Conservation (phyloP, 37 sponge, comb jelly and placozoan species). For the Chondrosia reniformis region DNA sequence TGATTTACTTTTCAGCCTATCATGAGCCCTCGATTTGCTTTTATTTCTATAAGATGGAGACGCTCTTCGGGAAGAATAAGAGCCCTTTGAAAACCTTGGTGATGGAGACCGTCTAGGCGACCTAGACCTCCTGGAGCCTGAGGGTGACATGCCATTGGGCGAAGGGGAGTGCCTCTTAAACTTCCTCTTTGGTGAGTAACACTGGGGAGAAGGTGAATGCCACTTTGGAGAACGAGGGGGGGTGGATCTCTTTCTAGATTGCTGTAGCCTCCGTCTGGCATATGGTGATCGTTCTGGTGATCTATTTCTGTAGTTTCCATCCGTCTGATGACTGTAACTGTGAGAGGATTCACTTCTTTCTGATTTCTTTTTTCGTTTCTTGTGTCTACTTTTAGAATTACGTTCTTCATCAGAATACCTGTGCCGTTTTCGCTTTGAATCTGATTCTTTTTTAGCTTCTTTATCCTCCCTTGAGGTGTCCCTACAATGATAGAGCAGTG, state of each 20-base stretch:
- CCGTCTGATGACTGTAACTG: not conserved
- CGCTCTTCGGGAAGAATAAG: not conserved
- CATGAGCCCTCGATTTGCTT: not conserved
- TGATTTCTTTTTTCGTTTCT: not conserved
- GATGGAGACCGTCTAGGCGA: conserved; percentile 7
- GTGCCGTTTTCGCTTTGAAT: conserved; percentile 4
- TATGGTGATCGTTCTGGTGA: conserved; percentile 5
- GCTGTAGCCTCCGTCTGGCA: too few species aligned
- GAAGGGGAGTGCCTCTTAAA: too few species aligned
- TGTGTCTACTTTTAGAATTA: not conserved
- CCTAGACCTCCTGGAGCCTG: not conserved
- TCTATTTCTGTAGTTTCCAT: not conserved
- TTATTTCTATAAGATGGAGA: not conserved
- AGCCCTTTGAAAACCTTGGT: not conserved
- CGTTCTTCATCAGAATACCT: not conserved
- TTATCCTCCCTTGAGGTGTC: not conserved
- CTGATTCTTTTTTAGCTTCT: not conserved
- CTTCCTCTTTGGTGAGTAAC: too few species aligned
- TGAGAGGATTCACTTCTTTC: not conserved
- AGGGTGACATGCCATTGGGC: not conserved
- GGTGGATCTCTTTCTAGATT: not conserved
- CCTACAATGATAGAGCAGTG: not conserved
- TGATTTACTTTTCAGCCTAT: not conserved
- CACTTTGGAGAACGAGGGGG: conserved; percentile 11
- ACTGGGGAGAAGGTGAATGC: not conserved